Evolutionary conservation across 2,113 vertebrate species (phyloP), one percentile per base, ranked within the genome.

Genomic region (Xiphorhynchus elegans): DNA sequence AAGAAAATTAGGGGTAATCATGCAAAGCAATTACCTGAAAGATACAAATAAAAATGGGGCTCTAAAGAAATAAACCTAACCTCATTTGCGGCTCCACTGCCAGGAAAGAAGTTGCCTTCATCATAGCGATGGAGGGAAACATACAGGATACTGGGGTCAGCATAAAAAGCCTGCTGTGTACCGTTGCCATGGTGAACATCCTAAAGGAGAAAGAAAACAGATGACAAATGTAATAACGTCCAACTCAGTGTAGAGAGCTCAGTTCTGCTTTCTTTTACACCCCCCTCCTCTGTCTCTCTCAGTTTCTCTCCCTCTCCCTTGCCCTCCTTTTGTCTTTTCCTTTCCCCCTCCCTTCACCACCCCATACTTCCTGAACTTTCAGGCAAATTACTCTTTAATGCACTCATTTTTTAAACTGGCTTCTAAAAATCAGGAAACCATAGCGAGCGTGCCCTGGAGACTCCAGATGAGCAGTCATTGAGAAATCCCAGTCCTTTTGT

Each of bases 1-100:
- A 97, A 98, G 98, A 99, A 98, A 98, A 99, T 98, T 98, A 98
- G 95, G 97, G 97, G 98, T 98, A 98, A 99, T 99, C 98, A 98
- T 96, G 97, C 97, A 97, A 98, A 56, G 98, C 98, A 98, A 98
- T 99, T 98, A 98, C 97, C 96, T 97, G 96, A 97, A 98, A 98
- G 97, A 98, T 98, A 98, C 96, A 98, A 98, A 98, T 98, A 98
- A 98, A 98, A 96, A 97, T 94, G 97, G 97, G 98, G 96, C 97
- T 98, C 97, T 98, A 97, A 98, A 99, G 99, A 99, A 99, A 99
- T 99, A 99, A 99, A 99, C 98, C 98, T 97, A 97, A 98, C 98
- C 99, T 99, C 99, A 98, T 99, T 98, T 99, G 97, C 98, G 98
- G 98, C 98, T 98, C 98, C 98, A 97, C 98, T 99, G 98, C 99